Evolutionary conservation across 92 coral and sea anemone genomes (phyloP).

Genomic region (Nematostella vectensis): DNA sequence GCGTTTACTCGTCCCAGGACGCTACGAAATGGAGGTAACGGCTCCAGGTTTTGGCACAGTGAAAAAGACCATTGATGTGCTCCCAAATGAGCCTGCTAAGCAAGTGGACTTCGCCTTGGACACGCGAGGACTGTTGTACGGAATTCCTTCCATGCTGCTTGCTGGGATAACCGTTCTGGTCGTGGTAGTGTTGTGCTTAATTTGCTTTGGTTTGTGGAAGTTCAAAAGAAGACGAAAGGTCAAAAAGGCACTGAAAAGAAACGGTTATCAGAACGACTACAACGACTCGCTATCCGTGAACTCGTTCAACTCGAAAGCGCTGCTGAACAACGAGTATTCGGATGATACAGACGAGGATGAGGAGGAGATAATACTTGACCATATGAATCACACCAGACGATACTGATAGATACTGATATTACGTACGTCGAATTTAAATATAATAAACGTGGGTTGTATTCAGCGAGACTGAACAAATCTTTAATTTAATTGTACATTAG

Average conservation of each 20-base stretch:
- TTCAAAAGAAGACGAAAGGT: conserved; percentile 51
- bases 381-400: conserved; percentile 18
- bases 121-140: conserved; percentile 47
- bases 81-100: conserved; percentile 62
- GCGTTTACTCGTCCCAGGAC: conserved; percentile 88
- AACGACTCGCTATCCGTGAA: conserved; percentile 73
- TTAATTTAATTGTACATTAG: too few relatives aligned
- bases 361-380: conserved; percentile 70
- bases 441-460: too few relatives aligned
- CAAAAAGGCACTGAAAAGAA: conserved; percentile 49
- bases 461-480: too few relatives aligned
- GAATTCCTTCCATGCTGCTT: conserved; percentile 60
- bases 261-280: conserved; percentile 81
- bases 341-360: conserved; percentile 98
- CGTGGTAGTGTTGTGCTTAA: conserved; percentile 38
- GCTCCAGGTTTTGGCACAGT: conserved; percentile 63
- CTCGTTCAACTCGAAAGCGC: conserved; percentile 91
- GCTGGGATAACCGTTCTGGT: conserved; percentile 49
- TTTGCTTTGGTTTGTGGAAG: conserved; percentile 70
- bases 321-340: conserved; percentile 82
- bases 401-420: conserved; percentile 9
- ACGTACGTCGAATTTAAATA: not conserved
- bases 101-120: conserved; percentile 52
- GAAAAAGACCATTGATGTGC: conserved; percentile 48
- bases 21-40: conserved; percentile 64